Conservation (phyloP, 2,113 vertebrate genomes). For the Rhea americana region DNA sequence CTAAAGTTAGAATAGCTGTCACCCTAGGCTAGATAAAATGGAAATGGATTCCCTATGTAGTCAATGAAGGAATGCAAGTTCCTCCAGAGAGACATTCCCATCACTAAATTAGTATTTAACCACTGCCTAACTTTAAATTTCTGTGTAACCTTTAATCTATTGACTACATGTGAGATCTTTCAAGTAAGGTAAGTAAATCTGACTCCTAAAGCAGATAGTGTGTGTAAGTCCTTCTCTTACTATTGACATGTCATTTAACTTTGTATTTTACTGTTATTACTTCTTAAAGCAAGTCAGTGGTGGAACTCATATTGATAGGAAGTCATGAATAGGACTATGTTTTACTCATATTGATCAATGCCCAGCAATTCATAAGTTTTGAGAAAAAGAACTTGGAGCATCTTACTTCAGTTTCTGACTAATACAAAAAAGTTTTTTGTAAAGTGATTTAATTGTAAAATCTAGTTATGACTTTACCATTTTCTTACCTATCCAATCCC, state of each 20-base stretch:
- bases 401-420: background rate
- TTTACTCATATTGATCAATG: background rate
- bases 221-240: background rate
- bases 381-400: background rate
- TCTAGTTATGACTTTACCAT: background rate
- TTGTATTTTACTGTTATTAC: background rate
- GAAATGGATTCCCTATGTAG: background rate
- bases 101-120: background rate
- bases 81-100: background rate
- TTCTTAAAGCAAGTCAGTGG: background rate
- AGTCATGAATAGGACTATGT: background rate
- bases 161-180: background rate
- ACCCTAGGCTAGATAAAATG: background rate
- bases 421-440: background rate
- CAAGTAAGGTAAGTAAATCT: too few relatives aligned
- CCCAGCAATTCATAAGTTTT: background rate
- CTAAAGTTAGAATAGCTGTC: background rate
- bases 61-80: background rate
- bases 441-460: background rate
- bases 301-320: background rate
- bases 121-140: background rate
- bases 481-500: background rate
- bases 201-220: background rate
- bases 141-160: background rate
- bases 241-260: background rate